A percentile compares a stretch with the other conserved stretches of the same genome.
phyloP scores from a whole-genome alignment of 2,113 vertebrate species.

The Pituophis catenifer region DNA sequence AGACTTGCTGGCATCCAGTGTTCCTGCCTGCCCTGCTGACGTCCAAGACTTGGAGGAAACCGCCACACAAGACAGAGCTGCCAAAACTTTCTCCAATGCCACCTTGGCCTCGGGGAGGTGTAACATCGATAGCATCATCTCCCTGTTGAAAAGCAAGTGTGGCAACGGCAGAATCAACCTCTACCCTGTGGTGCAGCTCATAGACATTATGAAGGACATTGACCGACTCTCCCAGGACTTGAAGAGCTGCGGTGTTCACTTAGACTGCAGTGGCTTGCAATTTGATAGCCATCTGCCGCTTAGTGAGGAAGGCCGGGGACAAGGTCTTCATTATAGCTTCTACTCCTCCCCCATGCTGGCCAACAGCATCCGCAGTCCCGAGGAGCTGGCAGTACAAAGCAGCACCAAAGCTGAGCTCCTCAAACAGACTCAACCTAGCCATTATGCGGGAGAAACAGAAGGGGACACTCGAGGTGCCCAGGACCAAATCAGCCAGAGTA shows the following conservation, averaged over 20 bases:
- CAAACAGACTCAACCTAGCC: conserved; percentile 47
- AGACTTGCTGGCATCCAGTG: conserved; percentile 37
- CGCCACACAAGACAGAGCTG: conserved; percentile 48
- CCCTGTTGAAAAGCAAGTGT: conserved; percentile 68
- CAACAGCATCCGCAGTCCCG: conserved; percentile 88
- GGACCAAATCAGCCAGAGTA: conserved; percentile 44
- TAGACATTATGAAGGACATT: conserved; percentile 86
- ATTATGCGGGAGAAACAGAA: conserved; percentile 55
- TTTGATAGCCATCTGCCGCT: conserved; percentile 66
- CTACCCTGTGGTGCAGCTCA: conserved; percentile 78
- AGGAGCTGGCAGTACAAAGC: conserved; percentile 72
- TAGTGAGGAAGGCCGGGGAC: conserved; percentile 66
- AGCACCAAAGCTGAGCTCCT: conserved; percentile 62
- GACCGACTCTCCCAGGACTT: conserved; percentile 89
- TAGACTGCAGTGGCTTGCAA: conserved; percentile 79
- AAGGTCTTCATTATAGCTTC: conserved; percentile 83
- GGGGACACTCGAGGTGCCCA: conserved; percentile 58
- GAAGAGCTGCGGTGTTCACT: conserved; percentile 83
- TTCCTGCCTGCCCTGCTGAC: conserved; percentile 57
- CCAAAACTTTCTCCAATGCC: conserved; percentile 68
- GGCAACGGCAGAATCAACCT: conserved; percentile 79
- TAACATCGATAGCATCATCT: conserved; percentile 66
- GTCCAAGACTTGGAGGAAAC: conserved; percentile 57
- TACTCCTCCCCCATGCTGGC: conserved; percentile 84
- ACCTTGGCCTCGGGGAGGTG: conserved; percentile 65